These are phyloP conservation scores for Lagorchestes hirsutus DNA, from an alignment of 2,797 vertebrate species.

Conservation along the genomic window DNA sequence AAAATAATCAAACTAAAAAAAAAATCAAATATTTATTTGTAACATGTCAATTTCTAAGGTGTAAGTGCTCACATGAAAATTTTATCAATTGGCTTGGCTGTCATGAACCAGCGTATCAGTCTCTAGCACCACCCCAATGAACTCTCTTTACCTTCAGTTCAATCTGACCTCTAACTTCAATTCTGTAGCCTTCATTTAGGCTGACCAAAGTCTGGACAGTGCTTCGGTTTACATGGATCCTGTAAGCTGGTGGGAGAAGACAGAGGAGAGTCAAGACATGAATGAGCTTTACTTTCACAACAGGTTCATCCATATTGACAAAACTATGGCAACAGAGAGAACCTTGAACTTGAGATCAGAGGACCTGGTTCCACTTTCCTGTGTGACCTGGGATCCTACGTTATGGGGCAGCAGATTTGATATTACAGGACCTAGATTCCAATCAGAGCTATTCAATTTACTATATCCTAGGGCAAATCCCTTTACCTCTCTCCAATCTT, in stretches of 20 bases:
- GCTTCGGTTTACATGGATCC: constrained; percentile 92
- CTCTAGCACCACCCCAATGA: neutral
- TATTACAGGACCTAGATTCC: neutral
- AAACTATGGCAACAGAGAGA: neutral
- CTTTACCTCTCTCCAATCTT: neutral
- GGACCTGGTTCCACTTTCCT: neutral
- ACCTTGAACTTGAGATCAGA: neutral
- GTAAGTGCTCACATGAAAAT: neutral
- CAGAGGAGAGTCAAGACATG: neutral
- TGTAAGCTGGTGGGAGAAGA: constrained; percentile 86
- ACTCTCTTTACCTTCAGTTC: constrained; percentile 90
- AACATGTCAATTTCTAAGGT: neutral
- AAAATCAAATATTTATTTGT: neutral
- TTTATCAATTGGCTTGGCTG: neutral
- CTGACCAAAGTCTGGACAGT: constrained; percentile 88
- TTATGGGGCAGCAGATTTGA: neutral
- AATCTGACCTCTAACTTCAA: constrained; percentile 89
- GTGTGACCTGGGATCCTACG: neutral
- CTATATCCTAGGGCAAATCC: neutral
- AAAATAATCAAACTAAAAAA: neutral
- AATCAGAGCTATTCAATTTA: neutral
- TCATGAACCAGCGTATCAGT: neutral
- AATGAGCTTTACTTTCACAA: neutral
- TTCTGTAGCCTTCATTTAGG: constrained; percentile 91
- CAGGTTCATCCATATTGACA: neutral